A percentile compares a stretch with the other conserved stretches of the same genome.
These are phyloP conservation scores for Malthinus flaveolus DNA, from an alignment of 2,888 invertebrate species.

Conservation along the genomic window DNA sequence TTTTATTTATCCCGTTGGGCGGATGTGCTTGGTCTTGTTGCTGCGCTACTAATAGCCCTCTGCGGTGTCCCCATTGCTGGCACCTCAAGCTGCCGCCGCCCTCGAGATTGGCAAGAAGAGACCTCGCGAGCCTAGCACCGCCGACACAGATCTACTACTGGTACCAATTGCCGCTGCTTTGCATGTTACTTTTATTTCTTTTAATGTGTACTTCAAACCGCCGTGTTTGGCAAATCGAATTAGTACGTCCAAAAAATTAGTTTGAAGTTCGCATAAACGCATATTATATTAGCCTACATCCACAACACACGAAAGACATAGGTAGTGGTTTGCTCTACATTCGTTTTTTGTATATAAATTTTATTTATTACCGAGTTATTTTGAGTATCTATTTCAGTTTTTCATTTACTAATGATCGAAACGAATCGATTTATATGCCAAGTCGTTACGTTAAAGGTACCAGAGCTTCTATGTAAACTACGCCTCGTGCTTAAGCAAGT, in stretches of 20 bases:
- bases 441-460: slow-evolving; percentile 42
- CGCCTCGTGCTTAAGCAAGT: slow-evolving; percentile 47
- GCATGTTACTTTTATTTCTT: slow-evolving; percentile 60
- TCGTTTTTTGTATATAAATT: not conserved
- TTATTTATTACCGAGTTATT: slow-evolving; percentile 3
- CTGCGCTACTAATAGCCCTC: slow-evolving; percentile 59
- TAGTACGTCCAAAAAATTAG: not conserved
- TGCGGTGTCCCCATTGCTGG: slow-evolving; percentile 64
- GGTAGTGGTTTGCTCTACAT: slow-evolving; percentile 34
- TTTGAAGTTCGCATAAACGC: slow-evolving; percentile 21
- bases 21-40: slow-evolving; percentile 57
- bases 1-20: slow-evolving; percentile 55
- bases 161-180: slow-evolving; percentile 73
- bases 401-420: not conserved
- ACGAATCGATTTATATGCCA: slow-evolving; percentile 11
- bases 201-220: slow-evolving; percentile 25
- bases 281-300: slow-evolving; percentile 19
- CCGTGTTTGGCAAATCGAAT: not conserved
- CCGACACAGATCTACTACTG: slow-evolving; percentile 91
- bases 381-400: not conserved
- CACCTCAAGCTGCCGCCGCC: slow-evolving; percentile 67
- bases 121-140: slow-evolving; percentile 75
- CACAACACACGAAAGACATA: slow-evolving; percentile 23
- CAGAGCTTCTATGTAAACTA: slow-evolving; percentile 48
- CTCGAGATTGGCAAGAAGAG: slow-evolving; percentile 95